Percentiles rank a stretch among this genome's conserved stretches.
phyloP scores from a whole-genome alignment of 92 coral and sea anemone species.

The Zoanthus gigantus region DNA sequence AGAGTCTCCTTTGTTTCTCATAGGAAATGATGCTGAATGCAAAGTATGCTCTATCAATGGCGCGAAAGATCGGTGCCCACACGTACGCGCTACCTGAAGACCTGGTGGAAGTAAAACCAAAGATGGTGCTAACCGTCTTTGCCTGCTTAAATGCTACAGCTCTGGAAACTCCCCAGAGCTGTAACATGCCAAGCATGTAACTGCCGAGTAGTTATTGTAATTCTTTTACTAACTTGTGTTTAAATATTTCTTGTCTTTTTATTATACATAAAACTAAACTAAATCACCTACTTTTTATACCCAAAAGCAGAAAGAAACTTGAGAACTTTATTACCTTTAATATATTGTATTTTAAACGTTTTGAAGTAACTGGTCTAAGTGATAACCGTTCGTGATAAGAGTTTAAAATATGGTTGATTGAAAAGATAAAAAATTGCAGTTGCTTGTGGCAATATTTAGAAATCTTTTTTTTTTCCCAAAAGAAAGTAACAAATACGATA shows the following conservation, averaged over 20 bases:
- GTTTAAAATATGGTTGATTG: not conserved
- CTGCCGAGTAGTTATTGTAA: not conserved
- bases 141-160: constrained; percentile 88
- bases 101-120: constrained; percentile 92
- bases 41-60: constrained; percentile 88
- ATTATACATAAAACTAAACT: not conserved
- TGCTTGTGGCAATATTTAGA: not conserved
- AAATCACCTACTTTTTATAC: not conserved
- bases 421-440: not conserved
- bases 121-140: constrained; percentile 95
- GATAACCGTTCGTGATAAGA: not conserved
- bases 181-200: too few species aligned
- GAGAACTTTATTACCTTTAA: not conserved
- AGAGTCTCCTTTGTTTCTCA: not conserved
- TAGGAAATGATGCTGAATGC: constrained; percentile 93
- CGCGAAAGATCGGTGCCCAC: constrained; percentile 94
- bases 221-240: not conserved
- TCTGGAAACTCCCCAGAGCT: not conserved
- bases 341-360: not conserved
- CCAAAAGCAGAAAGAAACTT: too few species aligned
- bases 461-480: not conserved
- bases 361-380: not conserved
- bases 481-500: not conserved
- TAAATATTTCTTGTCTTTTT: not conserved
- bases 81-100: constrained; percentile 96